Conservation (phyloP, 2,888 invertebrate genomes). For the Allacma fusca region DNA sequence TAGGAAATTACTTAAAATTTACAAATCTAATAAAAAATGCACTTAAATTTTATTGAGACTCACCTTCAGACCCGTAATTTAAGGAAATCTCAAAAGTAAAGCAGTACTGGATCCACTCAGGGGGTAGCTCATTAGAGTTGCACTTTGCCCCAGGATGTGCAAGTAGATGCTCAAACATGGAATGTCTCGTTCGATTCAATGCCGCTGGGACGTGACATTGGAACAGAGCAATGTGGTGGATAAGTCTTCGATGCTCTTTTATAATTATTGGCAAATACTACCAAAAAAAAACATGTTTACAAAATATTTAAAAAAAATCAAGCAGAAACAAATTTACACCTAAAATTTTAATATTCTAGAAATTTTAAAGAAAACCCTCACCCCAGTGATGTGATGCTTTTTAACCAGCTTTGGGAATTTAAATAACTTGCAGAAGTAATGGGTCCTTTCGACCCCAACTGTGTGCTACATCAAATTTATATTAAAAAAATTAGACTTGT, state of each 20-base stretch:
- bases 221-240: slow-evolving; percentile 88
- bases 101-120: slow-evolving; percentile 73
- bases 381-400: slow-evolving; percentile 85
- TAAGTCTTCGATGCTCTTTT: slow-evolving; percentile 69
- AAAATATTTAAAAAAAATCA: too few species aligned
- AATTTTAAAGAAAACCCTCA: slow-evolving; percentile 62
- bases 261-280: slow-evolving; percentile 66
- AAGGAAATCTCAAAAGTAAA: slow-evolving; percentile 5
- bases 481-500: background rate
- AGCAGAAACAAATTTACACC: too few species aligned
- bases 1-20: too few species aligned
- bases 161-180: slow-evolving; percentile 73
- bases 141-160: slow-evolving; percentile 72
- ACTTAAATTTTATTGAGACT: too few species aligned
- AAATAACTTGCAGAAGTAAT: slow-evolving; percentile 90
- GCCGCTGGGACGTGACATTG: slow-evolving; percentile 70
- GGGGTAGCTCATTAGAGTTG: slow-evolving; percentile 77
- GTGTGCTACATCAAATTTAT: slow-evolving; percentile 33
- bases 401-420: slow-evolving; percentile 73
- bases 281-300: background rate
- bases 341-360: too few species aligned
- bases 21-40: too few species aligned
- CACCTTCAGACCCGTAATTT: background rate
- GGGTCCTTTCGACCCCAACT: slow-evolving; percentile 69
- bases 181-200: slow-evolving; percentile 42